Base-by-base conservation (phyloP, 2,888 invertebrate genomes). In the Ellobium chinense region DNA sequence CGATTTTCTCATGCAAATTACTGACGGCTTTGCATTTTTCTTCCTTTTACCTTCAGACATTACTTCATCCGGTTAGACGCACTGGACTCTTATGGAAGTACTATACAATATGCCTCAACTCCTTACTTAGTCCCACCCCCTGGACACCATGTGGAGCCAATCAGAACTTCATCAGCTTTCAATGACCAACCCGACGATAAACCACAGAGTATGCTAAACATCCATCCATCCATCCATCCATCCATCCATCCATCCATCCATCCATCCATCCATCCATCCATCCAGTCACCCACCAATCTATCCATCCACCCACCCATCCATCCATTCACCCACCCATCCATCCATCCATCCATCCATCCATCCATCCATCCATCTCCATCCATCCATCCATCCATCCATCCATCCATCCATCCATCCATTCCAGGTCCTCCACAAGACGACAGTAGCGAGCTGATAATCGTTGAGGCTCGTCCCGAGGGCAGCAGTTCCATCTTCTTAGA, bases 61-160 rank as follows among this genome's bases (percentile, higher is more conserved):
- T 75, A 75, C 56, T 34, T 65, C 46, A 66, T 75, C 18, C 65
- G 34, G 29, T 24, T 65, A 54, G 54, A 63, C 18, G 65, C 75
- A 0, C 75, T 63, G 46, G 65, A 65, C 27, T n/a, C 9, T n/a
- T 2, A 29, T 24, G 65, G 65, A 3, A n/a, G 27, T 54, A 34
- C 54, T 9, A 31, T 75, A n/a, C 56, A n/a, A 9, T 34, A 63
- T 37, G 75, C 54, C 1, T n/a, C 31, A 29, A n/a, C 65, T 24
- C 54, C 65, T 31, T 75, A 65, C 34, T 7, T 31, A n/a, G 39
- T 74, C 21, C 63, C 74, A 29, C 74, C 63, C 0, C 75, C 65
- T 21, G 75, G 75, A 12, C 36, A 65, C 31, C 1, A 2, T 7
- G 65, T 65, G 27, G 75, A 65, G 21, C 54, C 65, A 31, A 54